Percentiles rank a stretch among this genome's conserved stretches.
These are phyloP conservation scores for Campoplex nolae DNA, from an alignment of 2,888 invertebrate genomes.

Conservation along the genomic window DNA sequence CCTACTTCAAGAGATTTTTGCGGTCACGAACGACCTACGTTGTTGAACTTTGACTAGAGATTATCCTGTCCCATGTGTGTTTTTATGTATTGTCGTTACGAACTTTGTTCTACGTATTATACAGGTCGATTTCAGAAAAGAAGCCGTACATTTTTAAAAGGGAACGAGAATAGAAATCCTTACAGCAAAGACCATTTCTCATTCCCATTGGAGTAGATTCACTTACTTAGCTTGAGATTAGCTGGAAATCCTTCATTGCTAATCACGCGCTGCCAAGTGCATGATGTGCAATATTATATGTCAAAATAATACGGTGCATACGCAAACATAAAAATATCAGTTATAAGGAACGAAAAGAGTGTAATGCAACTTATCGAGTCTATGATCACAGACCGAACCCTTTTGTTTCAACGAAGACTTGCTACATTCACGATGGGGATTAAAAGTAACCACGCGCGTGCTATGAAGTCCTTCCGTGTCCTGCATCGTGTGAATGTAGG, in stretches of 20 bases:
- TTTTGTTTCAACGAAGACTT: neutral
- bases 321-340: neutral
- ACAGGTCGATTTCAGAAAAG: neutral
- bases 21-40: slow-evolving; percentile 41
- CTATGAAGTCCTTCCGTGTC: slow-evolving; percentile 38
- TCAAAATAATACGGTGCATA: neutral
- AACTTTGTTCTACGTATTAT: slow-evolving; percentile 2
- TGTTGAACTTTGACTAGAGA: slow-evolving; percentile 35
- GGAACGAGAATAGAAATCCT: neutral
- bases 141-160: neutral
- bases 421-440: neutral
- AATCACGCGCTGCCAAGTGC: neutral
- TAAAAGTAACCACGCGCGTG: slow-evolving; percentile 24
- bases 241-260: neutral
- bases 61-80: slow-evolving; percentile 45
- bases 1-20: slow-evolving; percentile 8
- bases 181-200: neutral
- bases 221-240: neutral
- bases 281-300: neutral
- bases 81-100: slow-evolving; percentile 15
- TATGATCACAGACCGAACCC: neutral
- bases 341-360: neutral
- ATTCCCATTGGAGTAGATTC: neutral
- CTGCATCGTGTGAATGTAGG: neutral
- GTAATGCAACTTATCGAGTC: slow-evolving; percentile 1